Percentiles rank a stretch among this genome's conserved stretches.
phyloP scores from a whole-genome alignment of 2,113 vertebrate species.

The Vidua chalybeata region DNA sequence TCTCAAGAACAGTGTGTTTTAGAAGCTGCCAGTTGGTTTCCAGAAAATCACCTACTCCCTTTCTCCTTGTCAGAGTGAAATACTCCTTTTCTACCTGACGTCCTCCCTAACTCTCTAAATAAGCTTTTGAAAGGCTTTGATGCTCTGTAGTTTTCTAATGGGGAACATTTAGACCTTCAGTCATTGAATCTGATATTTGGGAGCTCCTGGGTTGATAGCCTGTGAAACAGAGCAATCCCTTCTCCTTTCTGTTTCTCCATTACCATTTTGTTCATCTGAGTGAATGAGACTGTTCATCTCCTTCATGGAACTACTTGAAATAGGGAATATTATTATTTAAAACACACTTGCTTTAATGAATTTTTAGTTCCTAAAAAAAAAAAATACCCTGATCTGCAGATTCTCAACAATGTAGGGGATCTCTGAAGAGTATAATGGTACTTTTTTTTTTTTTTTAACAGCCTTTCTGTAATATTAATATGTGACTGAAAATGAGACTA shows the following conservation, averaged over 20 bases:
- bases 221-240: neutral
- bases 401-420: neutral
- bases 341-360: neutral
- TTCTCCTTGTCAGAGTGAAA: neutral
- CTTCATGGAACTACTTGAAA: neutral
- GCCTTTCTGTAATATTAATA: neutral
- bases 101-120: neutral
- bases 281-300: neutral
- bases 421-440: neutral
- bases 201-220: neutral
- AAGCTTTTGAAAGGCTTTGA: neutral
- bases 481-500: neutral
- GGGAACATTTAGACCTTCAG: neutral
- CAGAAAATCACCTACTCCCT: neutral
- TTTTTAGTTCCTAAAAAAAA: neutral
- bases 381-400: neutral
- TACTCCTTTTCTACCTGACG: neutral
- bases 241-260: neutral
- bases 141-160: neutral
- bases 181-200: neutral
- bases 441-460: neutral
- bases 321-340: neutral
- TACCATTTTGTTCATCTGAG: neutral
- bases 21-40: neutral
- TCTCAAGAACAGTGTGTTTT: neutral